These are phyloP conservation scores for Pteria penguin DNA, from an alignment of 2,888 invertebrate genomes.

Conservation along the genomic window DNA sequence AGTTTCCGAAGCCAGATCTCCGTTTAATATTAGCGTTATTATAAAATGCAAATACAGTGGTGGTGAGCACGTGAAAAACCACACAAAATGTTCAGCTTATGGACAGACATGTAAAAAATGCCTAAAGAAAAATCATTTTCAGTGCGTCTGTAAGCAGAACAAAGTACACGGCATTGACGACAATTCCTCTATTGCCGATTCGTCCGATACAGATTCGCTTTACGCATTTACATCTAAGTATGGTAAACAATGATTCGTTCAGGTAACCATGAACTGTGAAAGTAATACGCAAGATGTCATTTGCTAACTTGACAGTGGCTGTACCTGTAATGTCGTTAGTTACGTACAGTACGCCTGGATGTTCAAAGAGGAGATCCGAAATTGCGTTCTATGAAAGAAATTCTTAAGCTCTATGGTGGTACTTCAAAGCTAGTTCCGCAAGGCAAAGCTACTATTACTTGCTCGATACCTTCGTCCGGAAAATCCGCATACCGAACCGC, in stretches of 20 bases:
- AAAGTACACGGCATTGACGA: no score
- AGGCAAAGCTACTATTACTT: background rate
- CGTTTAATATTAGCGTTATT: no score
- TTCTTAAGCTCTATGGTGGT: slow-evolving; percentile 12
- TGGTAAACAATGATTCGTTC: slow-evolving; percentile 16
- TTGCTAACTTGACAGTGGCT: slow-evolving; percentile 14
- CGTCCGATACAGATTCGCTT: background rate
- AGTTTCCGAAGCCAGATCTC: no score
- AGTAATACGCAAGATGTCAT: background rate
- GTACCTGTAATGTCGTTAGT: slow-evolving; percentile 8
- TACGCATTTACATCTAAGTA: background rate
- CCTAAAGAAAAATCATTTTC: slow-evolving; percentile 12
- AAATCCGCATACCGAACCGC: background rate
- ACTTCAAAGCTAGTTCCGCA: background rate
- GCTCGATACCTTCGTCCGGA: background rate
- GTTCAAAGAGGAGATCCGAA: background rate
- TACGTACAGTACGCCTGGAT: background rate
- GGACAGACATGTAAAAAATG: slow-evolving; percentile 15
- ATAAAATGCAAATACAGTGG: slow-evolving; percentile 17
- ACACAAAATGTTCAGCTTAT: slow-evolving; percentile 9
- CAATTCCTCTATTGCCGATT: no score
- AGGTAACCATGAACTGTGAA: background rate
- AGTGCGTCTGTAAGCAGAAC: background rate
- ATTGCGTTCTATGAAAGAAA: background rate
- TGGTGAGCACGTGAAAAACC: slow-evolving; percentile 7